Conservation (phyloP, 2,888 invertebrate species). For the Lamellibrachia satsuma region DNA sequence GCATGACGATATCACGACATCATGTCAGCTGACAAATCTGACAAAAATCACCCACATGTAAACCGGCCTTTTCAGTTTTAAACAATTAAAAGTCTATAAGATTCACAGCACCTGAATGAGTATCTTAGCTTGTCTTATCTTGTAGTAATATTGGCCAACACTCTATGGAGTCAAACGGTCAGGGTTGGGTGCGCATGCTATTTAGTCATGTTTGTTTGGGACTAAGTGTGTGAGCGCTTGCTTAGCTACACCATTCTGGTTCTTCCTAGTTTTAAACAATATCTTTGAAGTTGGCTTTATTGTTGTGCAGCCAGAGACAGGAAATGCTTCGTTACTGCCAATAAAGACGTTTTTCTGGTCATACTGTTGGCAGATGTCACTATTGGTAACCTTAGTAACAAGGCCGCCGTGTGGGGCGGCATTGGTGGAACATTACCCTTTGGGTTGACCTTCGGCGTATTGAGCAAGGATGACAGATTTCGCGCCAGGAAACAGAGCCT, state of each 20-base stretch:
- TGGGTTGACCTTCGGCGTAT: not conserved
- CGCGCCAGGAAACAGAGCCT: not conserved
- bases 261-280: not conserved
- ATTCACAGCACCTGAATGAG: too few relatives aligned
- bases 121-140: too few relatives aligned
- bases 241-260: not conserved
- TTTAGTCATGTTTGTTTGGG: too few relatives aligned
- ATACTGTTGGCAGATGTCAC: not conserved
- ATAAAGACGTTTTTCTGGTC: not conserved
- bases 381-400: not conserved
- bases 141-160: too few relatives aligned
- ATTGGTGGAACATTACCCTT: not conserved
- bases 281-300: not conserved
- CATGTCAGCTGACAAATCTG: too few relatives aligned
- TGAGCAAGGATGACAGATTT: not conserved
- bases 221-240: too few relatives aligned
- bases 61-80: too few relatives aligned
- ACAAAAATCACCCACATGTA: too few relatives aligned
- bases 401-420: not conserved
- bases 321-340: slow-evolving; percentile 10
- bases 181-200: too few relatives aligned
- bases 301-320: not conserved
- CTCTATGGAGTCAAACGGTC: too few relatives aligned
- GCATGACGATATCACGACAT: too few relatives aligned
- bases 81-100: too few relatives aligned